A percentile compares a stretch with the other conserved stretches of the same genome.
Conservation (phyloP, 2,888 invertebrate species). For the Lasioglossum figueresi region DNA sequence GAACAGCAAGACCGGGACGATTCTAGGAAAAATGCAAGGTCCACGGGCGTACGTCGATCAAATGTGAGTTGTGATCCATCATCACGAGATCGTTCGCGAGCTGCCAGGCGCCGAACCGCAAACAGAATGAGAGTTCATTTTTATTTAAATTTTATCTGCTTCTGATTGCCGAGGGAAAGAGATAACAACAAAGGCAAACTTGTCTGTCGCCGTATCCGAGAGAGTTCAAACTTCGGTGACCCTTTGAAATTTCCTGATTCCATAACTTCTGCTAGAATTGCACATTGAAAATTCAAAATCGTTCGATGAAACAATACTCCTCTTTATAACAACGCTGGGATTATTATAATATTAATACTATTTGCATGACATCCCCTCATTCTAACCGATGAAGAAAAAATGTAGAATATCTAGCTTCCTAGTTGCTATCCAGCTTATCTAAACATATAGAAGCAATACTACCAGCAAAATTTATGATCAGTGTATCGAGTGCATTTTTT, state of each 20-base stretch:
- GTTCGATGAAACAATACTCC: neutral
- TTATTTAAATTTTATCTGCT: conserved; percentile 47
- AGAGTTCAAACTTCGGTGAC: neutral
- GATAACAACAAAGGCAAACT: conserved; percentile 44
- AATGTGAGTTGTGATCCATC: conserved; percentile 88
- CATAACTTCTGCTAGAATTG: neutral
- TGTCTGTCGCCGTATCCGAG: neutral
- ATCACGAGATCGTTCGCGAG: conserved; percentile 27
- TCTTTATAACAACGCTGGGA: neutral
- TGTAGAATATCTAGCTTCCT: neutral
- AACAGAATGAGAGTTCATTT: conserved; percentile 47
- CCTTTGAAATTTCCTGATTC: neutral
- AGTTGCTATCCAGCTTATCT: no score
- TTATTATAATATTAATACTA: neutral
- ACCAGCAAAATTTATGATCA: neutral
- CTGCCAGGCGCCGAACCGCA: conserved; percentile 45
- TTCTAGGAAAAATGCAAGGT: conserved; percentile 95
- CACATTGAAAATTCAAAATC: neutral
- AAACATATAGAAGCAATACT: neutral
- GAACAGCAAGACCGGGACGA: conserved; percentile 94
- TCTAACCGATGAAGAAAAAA: no score
- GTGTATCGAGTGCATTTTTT: no score
- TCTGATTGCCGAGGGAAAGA: conserved; percentile 36
- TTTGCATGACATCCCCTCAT: neutral
- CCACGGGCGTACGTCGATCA: conserved; percentile 90